Percentiles rank a stretch among this genome's conserved stretches.
Conservation (phyloP, 64 coral and sea anemone genomes). For the Montipora foliosa region DNA sequence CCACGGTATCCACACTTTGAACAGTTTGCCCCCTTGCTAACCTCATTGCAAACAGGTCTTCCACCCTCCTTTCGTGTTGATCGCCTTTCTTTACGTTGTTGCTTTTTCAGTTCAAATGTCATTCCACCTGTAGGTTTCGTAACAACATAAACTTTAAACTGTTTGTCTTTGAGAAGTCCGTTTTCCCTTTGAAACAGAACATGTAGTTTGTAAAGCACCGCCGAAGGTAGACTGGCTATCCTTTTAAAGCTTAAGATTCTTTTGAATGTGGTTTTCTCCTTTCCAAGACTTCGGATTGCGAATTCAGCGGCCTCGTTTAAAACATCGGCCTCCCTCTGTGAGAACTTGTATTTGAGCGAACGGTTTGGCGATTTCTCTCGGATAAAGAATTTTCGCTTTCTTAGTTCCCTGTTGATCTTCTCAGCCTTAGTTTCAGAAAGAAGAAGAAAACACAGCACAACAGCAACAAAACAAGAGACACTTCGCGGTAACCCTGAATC, state of each 20-base stretch:
- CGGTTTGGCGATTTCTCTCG: not conserved
- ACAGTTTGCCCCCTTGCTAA: slow-evolving; percentile 65
- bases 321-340: not conserved
- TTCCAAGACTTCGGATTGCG: not conserved
- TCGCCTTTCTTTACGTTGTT: slow-evolving; percentile 35
- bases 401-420: not conserved
- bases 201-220: not conserved
- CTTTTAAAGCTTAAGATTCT: not conserved
- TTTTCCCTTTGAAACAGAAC: slow-evolving; percentile 4
- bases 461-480: not conserved
- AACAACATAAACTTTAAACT: not conserved
- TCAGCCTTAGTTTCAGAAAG: not conserved
- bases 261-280: not conserved
- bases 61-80: not conserved
- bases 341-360: not conserved
- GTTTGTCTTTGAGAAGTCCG: not conserved
- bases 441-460: not conserved
- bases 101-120: not conserved
- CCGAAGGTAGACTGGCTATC: not conserved
- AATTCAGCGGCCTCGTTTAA: slow-evolving; percentile 13
- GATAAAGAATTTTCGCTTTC: not conserved
- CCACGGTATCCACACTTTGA: slow-evolving; percentile 64
- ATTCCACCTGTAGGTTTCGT: not conserved
- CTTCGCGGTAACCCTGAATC: not conserved
- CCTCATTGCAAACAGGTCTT: slow-evolving; percentile 31